phyloP scores from a whole-genome alignment of 2,888 invertebrate species.

The Crematogaster levior region DNA sequence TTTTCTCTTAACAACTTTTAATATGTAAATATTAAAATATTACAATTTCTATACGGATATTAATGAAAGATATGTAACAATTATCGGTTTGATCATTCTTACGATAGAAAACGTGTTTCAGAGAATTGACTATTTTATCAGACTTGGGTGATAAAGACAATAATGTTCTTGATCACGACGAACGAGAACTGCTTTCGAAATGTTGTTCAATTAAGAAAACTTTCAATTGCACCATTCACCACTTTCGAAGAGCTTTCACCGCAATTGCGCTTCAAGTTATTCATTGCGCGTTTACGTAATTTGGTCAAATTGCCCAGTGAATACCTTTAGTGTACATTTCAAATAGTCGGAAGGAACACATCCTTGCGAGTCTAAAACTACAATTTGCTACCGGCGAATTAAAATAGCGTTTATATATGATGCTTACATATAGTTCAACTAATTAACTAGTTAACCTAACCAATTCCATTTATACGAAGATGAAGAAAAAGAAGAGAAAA shows the following conservation, averaged over 20 bases:
- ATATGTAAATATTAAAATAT: neutral
- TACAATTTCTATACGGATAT: neutral
- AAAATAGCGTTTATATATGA: neutral
- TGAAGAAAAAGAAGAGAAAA: neutral
- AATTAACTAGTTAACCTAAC: neutral
- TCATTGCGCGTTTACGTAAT: constrained; percentile 34
- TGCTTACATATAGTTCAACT: neutral
- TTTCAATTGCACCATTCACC: constrained; percentile 8
- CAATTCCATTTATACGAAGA: neutral
- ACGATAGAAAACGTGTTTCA: neutral
- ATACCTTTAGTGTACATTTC: constrained; percentile 2
- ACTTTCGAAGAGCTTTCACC: constrained; percentile 7
- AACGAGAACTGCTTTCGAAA: neutral
- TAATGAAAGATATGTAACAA: neutral
- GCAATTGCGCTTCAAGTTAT: constrained; percentile 11
- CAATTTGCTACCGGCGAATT: constrained; percentile 27
- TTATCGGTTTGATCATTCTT: neutral
- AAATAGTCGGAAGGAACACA: neutral
- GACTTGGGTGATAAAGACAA: neutral
- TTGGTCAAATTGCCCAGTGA: constrained; percentile 13
- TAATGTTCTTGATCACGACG: neutral
- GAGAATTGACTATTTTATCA: neutral
- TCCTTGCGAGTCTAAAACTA: constrained; percentile 11
- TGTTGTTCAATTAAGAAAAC: constrained; percentile 1
- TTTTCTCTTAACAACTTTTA: neutral